Conservation (phyloP, 2,113 vertebrate species). For the Alligator sinensis region DNA sequence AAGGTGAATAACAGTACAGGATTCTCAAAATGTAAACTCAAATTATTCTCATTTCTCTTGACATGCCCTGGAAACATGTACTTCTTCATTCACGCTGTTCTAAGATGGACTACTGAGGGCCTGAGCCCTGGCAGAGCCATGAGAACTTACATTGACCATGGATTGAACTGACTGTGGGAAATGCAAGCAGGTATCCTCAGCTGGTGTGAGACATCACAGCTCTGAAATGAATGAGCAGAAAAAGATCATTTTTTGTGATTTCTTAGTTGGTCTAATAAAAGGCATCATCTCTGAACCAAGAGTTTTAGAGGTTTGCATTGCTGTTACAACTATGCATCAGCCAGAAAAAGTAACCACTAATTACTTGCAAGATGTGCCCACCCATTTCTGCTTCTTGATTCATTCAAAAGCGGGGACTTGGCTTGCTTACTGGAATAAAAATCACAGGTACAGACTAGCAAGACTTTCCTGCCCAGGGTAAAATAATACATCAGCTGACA, state of each 20-base stretch:
- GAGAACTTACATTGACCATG: not conserved
- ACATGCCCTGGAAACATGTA: not conserved
- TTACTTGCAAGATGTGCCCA: not conserved
- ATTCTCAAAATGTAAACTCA: not conserved
- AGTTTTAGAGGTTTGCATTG: too few species aligned
- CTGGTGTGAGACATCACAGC: not conserved
- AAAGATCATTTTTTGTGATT: too few species aligned
- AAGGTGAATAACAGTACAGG: not conserved
- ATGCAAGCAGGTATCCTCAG: not conserved
- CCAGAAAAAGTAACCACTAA: not conserved
- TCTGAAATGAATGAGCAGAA: not conserved
- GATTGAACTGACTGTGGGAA: not conserved
- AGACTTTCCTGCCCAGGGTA: too few species aligned
- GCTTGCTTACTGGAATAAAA: not conserved
- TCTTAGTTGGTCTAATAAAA: too few species aligned
- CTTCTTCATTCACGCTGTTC: accelerated
- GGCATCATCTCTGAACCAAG: too few species aligned
- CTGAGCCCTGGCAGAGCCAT: not conserved
- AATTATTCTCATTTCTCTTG: not conserved
- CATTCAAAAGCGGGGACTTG: not conserved
- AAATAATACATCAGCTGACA: too few species aligned
- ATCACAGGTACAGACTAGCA: not conserved
- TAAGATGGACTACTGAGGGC: not conserved
- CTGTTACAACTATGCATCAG: too few species aligned
- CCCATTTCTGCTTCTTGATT: not conserved